phyloP scores from a whole-genome alignment of 2,797 vertebrate species.

The Pangasius macronema region DNA sequence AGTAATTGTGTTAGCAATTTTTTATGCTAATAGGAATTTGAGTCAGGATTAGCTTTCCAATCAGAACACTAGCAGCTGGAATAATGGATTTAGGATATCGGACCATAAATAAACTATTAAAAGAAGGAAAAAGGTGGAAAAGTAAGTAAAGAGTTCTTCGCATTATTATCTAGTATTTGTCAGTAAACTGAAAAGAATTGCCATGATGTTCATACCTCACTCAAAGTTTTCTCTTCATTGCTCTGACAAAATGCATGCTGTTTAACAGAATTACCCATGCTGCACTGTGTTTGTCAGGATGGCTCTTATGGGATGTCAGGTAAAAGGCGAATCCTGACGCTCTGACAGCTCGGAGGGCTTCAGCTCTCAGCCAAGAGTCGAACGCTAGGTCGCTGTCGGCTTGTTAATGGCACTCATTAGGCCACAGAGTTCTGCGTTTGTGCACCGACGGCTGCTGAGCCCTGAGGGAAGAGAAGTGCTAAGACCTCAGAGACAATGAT shows the following conservation, averaged over 20 bases:
- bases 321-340: conserved; percentile 42
- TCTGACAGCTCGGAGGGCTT: conserved; percentile 54
- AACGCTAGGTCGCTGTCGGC: conserved; percentile 45
- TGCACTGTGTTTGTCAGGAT: conserved; percentile 36
- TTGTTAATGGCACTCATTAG: conserved; percentile 52
- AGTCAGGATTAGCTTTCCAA: not conserved
- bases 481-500: conserved; percentile 36
- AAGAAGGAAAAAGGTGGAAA: not conserved
- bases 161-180: not conserved
- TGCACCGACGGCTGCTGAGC: conserved; percentile 43
- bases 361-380: conserved; percentile 38
- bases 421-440: conserved; percentile 46
- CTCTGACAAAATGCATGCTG: conserved; percentile 15
- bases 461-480: conserved; percentile 36
- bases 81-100: not conserved
- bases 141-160: not conserved
- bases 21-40: not conserved
- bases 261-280: conserved; percentile 30
- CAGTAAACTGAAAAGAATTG: conserved; percentile 11
- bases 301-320: conserved; percentile 51
- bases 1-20: not conserved
- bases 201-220: not conserved
- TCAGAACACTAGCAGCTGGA: not conserved
- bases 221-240: not conserved
- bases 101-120: not conserved